Base-by-base conservation (phyloP, 2,113 vertebrate species). In the Calyptommatus sinebrachiatus region DNA sequence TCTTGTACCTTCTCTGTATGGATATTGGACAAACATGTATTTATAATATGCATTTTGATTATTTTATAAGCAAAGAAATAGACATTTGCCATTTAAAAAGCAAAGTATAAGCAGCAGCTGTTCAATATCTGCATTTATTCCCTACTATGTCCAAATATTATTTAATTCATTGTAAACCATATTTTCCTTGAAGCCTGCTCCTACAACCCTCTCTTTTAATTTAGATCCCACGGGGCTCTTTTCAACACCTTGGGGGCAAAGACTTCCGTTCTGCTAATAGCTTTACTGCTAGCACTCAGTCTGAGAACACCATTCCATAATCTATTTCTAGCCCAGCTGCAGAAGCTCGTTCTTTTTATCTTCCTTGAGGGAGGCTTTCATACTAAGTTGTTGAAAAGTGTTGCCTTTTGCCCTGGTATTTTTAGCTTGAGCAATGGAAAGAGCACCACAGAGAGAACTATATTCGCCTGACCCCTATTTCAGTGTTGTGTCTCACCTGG, bases 21-120 rank as follows among this genome's bases (percentile, higher is more conserved):
- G 94, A 92, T 95, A 92, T 93, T 93, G 88, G 89, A 95, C 93
- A 95, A 91, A 84, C 92, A 28, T 95, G 93, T 94, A 92, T 93
- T 95, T 95, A 95, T 94, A 95, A 95, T 95, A 95, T 95, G 95
- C 94, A 95, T 95, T 95, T 95, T 95, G 94, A 89, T 93, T 93
- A 91, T 80, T 91, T 91, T 91, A 89, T 86, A 93, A 92, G 84
- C 88, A 84, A 78, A 74, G 69, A 24, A 60, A 80, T 26, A 80
- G 89, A 82, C 86, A 75, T 83, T 89, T 81, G 79, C 74, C 92
- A 89, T 92, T 90, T 88, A 76, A 90, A 91, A 78, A 71, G 73
- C 88, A 88, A 86, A 82, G 83, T 88, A 84, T 90, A 92, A 88
- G 81, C 92, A 91, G 90, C 91, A 90, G 81, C 85, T 89, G 87